Percentiles rank a stretch among this genome's conserved stretches.
Conservation (phyloP, 1,140 invertebrate species). For the Drosophila pseudoananassae region DNA sequence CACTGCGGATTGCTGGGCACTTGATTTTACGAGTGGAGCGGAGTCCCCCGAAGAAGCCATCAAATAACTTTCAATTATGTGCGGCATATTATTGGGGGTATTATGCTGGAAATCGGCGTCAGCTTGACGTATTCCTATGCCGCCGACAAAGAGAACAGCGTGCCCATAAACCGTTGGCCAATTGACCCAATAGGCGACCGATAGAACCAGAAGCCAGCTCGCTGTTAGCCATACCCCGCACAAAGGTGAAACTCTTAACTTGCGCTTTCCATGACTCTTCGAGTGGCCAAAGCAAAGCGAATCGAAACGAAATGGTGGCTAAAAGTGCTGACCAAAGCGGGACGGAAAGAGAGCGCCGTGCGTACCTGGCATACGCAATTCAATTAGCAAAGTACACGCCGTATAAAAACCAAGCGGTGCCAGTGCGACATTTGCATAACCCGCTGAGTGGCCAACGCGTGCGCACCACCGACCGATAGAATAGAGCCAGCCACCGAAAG, state of each 20-base stretch:
- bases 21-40: constrained; percentile 60
- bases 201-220: constrained; percentile 29
- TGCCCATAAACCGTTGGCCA: constrained; percentile 55
- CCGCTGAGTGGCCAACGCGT: constrained; percentile 75
- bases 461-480: constrained; percentile 51
- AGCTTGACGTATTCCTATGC: constrained; percentile 38
- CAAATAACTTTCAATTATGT: constrained; percentile 82
- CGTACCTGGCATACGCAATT: constrained; percentile 72
- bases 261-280: constrained; percentile 76
- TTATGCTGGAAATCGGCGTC: constrained; percentile 49
- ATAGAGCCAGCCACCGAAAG: constrained; percentile 36
- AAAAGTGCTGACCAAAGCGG: constrained; percentile 55
- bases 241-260: constrained; percentile 70
- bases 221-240: background rate
- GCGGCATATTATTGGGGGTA: constrained; percentile 40
- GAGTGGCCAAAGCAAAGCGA: constrained; percentile 17
- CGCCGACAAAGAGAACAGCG: constrained; percentile 16
- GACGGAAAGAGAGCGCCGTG: constrained; percentile 30
- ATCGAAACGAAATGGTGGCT: constrained; percentile 60
- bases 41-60: constrained; percentile 59
- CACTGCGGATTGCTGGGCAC: constrained; percentile 44
- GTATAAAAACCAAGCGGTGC: constrained; percentile 79
- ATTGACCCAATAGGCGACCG: constrained; percentile 39
- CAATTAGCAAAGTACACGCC: constrained; percentile 78
- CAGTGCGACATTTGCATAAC: constrained; percentile 79